Base-by-base conservation (phyloP, 1,140 invertebrate genomes). In the Drosophila triauraria region DNA sequence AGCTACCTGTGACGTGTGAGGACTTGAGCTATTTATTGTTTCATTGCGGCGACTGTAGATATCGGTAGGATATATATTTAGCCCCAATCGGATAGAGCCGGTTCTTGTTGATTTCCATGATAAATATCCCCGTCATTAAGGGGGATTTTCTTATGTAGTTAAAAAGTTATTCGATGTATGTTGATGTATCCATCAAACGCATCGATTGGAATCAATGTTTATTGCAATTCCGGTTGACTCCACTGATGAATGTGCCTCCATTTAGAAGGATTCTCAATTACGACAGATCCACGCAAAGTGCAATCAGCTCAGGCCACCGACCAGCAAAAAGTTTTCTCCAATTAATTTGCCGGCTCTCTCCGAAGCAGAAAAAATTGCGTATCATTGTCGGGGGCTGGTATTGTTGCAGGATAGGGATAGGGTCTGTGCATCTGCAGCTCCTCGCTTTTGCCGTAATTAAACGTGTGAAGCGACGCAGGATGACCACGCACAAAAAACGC, bases 21-120 rank as follows among this genome's bases (percentile, higher is more conserved):
- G 20, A 76, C 56, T 77, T 84, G n/a, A 78, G 64, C 75, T 79
- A 38, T 81, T 85, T 78, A 65, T 69, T 46, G 63, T 38, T 30
- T 32, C 48, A 46, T 63, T 51, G 17, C 57, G 51, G 44, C 43
- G 56, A 68, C 54, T 82, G 38, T 23, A 67, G 63, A 62, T 82
- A 74, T 54, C 44, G 12, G 8, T 43, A 43, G 23, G 40, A 65
- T 65, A 62, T 65, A 65, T 65, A 48, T 79, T 71, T 80, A 68
- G 46, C 17, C 17, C 32, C 17, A 47, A 35, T 42, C 35, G 38
- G 58, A 44, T 64, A 35, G 13, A 48, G 1, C 4, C 23, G 23
- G 56, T 44, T 64, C 20, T 23, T 25, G 27, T 64, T 59, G 17
- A 53, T 50, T 69, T 40, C 47, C 47, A 44, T n/a, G n/a, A 35